These are phyloP conservation scores for Chymomyza amoena DNA, from an alignment of 2,888 invertebrate species.

Conservation along the genomic window DNA sequence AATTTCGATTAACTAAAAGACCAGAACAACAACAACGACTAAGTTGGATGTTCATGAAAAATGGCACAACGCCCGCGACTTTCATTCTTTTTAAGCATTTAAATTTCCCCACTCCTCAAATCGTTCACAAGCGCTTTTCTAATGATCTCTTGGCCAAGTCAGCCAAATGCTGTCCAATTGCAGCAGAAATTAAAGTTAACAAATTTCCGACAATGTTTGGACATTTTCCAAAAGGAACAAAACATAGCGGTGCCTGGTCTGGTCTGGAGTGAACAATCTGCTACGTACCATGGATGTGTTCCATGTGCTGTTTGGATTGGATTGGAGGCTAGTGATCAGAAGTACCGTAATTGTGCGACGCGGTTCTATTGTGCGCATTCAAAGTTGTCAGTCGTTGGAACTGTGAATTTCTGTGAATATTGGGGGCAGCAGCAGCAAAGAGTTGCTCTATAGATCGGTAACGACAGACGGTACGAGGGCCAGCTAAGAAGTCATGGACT, in stretches of 20 bases:
- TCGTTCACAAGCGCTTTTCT: conserved; percentile 37
- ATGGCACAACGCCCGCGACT: conserved; percentile 65
- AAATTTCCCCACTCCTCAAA: conserved; percentile 1
- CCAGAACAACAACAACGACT: conserved; percentile 32
- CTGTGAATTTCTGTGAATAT: neutral
- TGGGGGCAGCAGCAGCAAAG: conserved; percentile 18
- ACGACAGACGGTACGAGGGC: neutral
- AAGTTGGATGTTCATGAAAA: conserved; percentile 28
- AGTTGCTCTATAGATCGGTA: neutral
- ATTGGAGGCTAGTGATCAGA: conserved; percentile 43
- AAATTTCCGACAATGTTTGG: conserved; percentile 73
- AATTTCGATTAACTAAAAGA: conserved; percentile 65
- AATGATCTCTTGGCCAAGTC: conserved; percentile 12
- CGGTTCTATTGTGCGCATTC: conserved; percentile 59
- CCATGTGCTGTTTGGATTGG: neutral
- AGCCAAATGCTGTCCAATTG: conserved; percentile 51
- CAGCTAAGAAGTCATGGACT: neutral
- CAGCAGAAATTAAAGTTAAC: conserved; percentile 71
- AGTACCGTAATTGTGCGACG: conserved; percentile 65
- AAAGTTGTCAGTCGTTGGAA: conserved; percentile 51
- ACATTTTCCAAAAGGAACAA: conserved; percentile 54
- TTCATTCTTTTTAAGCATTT: conserved; percentile 28
- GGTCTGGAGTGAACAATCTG: conserved; percentile 32
- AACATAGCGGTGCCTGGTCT: conserved; percentile 12
- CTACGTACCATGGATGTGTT: neutral